phyloP scores from a whole-genome alignment of 2,888 invertebrate genomes.

The Acleris emargana region DNA sequence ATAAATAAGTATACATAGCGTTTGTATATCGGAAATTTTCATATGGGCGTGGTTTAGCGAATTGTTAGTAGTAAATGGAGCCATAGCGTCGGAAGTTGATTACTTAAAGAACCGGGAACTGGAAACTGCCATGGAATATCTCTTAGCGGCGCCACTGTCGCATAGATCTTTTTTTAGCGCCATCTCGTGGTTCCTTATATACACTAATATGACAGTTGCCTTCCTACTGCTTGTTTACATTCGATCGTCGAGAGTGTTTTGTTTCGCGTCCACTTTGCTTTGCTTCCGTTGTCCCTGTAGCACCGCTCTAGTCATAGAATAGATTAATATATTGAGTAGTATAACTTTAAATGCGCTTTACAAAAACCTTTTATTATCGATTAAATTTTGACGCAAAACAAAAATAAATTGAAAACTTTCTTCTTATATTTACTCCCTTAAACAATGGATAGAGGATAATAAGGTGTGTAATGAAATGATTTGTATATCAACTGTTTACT shows the following conservation, averaged over 20 bases:
- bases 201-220: conserved; percentile 18
- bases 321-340: conserved; percentile 59
- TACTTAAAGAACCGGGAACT: conserved; percentile 32
- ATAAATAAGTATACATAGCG: conserved; percentile 72
- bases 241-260: conserved; percentile 39
- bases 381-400: conserved; percentile 26
- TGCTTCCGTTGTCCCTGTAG: conserved; percentile 51
- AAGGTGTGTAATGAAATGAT: too few relatives aligned
- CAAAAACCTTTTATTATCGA: conserved; percentile 19
- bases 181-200: not conserved
- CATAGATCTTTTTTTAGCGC: not conserved
- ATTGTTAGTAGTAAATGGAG: conserved; percentile 60
- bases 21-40: conserved; percentile 75
- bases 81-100: conserved; percentile 53
- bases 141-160: not conserved
- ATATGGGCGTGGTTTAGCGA: conserved; percentile 69
- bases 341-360: conserved; percentile 46
- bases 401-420: not conserved
- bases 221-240: conserved; percentile 11
- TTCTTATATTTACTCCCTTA: too few relatives aligned
- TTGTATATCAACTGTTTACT: too few relatives aligned
- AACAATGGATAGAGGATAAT: too few relatives aligned
- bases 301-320: conserved; percentile 65
- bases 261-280: conserved; percentile 50
- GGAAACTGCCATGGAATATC: not conserved